Conservation (phyloP, 2,113 vertebrate genomes). For the Trinectes maculatus region DNA sequence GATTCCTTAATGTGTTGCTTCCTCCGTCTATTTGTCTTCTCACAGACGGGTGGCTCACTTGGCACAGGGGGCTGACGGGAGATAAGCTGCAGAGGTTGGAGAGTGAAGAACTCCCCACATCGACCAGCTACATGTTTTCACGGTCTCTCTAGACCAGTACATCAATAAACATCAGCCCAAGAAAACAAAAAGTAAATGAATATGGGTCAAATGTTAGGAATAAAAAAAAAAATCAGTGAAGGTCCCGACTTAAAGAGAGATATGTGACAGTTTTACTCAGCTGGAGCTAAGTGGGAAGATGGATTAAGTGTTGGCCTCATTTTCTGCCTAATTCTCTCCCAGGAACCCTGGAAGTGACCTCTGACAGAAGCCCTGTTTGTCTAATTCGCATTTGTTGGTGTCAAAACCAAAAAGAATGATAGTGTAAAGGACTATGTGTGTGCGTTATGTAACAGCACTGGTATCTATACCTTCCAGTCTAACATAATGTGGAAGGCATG, state of each 20-base stretch:
- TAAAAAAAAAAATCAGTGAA: slow-evolving; percentile 14
- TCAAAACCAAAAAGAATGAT: slow-evolving; percentile 40
- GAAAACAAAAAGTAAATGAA: slow-evolving; percentile 9
- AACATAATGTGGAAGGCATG: slow-evolving; percentile 3
- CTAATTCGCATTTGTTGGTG: slow-evolving; percentile 59
- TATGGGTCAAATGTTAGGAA: neutral
- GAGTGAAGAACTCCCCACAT: slow-evolving; percentile 38
- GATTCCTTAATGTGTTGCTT: slow-evolving; percentile 68
- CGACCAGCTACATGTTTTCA: slow-evolving; percentile 27
- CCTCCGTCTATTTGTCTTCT: slow-evolving; percentile 73
- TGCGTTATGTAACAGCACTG: slow-evolving; percentile 36
- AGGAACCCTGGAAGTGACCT: slow-evolving; percentile 47
- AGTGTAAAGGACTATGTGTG: slow-evolving; percentile 12
- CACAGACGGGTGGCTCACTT: slow-evolving; percentile 54
- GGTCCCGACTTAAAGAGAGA: slow-evolving; percentile 7
- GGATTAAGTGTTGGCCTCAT: slow-evolving; percentile 45
- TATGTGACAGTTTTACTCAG: slow-evolving; percentile 26
- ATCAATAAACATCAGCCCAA: slow-evolving; percentile 29
- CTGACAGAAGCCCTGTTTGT: slow-evolving; percentile 56
- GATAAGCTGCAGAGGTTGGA: slow-evolving; percentile 49
- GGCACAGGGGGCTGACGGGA: slow-evolving; percentile 43
- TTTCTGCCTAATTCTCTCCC: slow-evolving; percentile 8
- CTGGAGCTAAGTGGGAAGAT: slow-evolving; percentile 39
- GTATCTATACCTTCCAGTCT: slow-evolving; percentile 19
- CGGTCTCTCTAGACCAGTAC: slow-evolving; percentile 23